phyloP scores from a whole-genome alignment of 2,888 invertebrate genomes.

The Lamellibrachia columna region DNA sequence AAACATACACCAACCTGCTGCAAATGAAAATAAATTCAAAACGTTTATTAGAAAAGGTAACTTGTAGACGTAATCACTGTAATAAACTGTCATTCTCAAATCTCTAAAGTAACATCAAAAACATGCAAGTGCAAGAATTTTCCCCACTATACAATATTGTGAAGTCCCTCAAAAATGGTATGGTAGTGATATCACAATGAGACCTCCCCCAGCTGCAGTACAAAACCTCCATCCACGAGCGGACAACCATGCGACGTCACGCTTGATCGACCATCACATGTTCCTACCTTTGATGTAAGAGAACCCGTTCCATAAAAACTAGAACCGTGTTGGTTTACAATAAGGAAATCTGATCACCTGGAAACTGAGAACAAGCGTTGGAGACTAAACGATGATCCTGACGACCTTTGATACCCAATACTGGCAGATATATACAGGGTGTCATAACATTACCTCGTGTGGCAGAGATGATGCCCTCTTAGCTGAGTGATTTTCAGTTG shows the following conservation, averaged over 20 bases:
- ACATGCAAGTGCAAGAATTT: background rate
- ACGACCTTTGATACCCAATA: background rate
- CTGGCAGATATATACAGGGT: background rate
- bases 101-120: background rate
- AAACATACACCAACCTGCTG: no score
- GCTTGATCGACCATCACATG: background rate
- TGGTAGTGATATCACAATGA: background rate
- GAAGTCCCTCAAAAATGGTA: background rate
- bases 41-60: background rate
- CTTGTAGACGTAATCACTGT: background rate
- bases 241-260: background rate
- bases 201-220: background rate
- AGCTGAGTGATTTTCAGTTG: background rate
- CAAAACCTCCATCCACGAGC: background rate
- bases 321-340: background rate
- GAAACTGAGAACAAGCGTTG: background rate
- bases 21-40: background rate
- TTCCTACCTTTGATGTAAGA: background rate
- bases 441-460: background rate
- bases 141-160: background rate
- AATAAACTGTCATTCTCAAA: background rate
- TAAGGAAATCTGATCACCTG: background rate
- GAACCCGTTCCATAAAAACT: background rate
- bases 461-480: background rate
- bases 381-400: background rate